A percentile compares a stretch with the other conserved stretches of the same genome.
phyloP scores from a whole-genome alignment of 1,140 invertebrate species.

The Pissodes strobi region DNA sequence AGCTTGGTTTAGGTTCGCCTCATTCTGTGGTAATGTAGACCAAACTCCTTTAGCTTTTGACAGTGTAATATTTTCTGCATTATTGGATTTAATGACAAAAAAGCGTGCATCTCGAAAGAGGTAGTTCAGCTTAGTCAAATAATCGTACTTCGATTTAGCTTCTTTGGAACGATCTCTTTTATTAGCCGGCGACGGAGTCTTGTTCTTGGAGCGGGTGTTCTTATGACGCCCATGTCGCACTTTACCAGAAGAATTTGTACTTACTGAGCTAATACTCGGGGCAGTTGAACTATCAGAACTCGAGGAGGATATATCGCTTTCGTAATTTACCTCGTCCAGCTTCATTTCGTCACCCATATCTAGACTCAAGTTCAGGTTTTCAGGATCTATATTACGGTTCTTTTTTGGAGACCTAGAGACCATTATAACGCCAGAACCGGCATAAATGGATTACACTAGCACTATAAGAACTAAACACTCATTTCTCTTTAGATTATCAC shows the following conservation, averaged over 20 bases:
- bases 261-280: conserved; percentile 75
- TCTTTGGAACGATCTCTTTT: conserved; percentile 62
- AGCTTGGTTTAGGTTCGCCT: conserved; percentile 93
- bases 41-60: conserved; percentile 96
- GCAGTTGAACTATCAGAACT: conserved; percentile 69
- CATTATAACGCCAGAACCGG: conserved; percentile 42
- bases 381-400: conserved; percentile 52
- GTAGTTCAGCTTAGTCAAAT: conserved; percentile 89
- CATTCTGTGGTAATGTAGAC: conserved; percentile 97
- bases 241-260: conserved; percentile 65
- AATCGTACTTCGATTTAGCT: conserved; percentile 72
- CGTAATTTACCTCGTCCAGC: conserved; percentile 58
- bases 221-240: conserved; percentile 59
- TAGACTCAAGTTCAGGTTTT: conserved; percentile 53
- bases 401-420: conserved; percentile 48
- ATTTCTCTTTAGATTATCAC: not conserved
- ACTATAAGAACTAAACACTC: not conserved
- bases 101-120: conserved; percentile 93
- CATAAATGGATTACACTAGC: not conserved
- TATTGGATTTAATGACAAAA: conserved; percentile 98
- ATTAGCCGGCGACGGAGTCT: conserved; percentile 58
- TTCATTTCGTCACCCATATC: conserved; percentile 56
- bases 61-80: conserved; percentile 92
- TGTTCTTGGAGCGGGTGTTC: conserved; percentile 58
- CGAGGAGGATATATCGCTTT: conserved; percentile 79